These are phyloP conservation scores for Nebria salina DNA, from an alignment of 2,888 invertebrate genomes.

Conservation along the genomic window DNA sequence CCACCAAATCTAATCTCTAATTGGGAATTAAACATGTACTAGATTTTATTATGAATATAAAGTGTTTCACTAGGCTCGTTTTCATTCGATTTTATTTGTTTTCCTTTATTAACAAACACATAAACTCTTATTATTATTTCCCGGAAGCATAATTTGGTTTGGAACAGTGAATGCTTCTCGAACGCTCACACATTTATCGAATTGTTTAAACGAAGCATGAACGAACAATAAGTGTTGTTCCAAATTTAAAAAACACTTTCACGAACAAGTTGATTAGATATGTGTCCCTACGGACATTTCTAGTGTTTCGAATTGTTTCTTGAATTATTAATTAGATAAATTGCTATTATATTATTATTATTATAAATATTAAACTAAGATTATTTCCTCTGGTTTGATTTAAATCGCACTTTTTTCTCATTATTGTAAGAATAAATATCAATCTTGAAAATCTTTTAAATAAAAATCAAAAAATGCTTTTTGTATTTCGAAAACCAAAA, in stretches of 20 bases:
- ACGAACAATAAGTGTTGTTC: no score
- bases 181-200: no score
- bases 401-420: not conserved
- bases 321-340: not conserved
- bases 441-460: not conserved
- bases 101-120: slow-evolving; percentile 18
- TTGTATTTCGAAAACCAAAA: slow-evolving; percentile 33
- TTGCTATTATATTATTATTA: not conserved
- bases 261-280: no score
- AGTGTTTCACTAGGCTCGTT: slow-evolving; percentile 41
- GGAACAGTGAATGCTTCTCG: no score
- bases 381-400: not conserved
- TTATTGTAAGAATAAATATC: not conserved
- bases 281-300: no score
- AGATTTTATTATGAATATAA: slow-evolving; percentile 44
- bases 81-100: slow-evolving; percentile 31
- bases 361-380: not conserved
- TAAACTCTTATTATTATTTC: no score
- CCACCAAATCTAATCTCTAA: slow-evolving; percentile 14
- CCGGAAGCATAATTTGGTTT: no score
- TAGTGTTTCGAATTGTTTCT: not conserved
- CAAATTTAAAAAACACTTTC: no score
- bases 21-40: slow-evolving; percentile 24
- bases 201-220: no score
- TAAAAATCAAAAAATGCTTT: slow-evolving; percentile 23